Evolutionary conservation across 2,888 invertebrate genomes (phyloP).

Genomic region (Candidula unifasciata): DNA sequence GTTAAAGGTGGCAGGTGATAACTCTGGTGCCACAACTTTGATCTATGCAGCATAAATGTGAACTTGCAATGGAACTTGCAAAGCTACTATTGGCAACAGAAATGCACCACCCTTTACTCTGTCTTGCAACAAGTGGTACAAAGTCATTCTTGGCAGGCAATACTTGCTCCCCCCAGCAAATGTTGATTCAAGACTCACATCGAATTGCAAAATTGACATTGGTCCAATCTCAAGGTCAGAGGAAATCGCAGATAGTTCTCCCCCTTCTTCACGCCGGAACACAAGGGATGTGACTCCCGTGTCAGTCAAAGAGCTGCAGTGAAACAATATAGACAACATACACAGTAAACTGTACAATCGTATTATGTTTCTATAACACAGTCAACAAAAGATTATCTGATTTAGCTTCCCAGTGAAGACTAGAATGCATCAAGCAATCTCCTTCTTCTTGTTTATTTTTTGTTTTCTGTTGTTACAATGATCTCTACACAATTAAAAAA

Average conservation of each 20-base stretch:
- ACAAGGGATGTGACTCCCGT: constrained; percentile 62
- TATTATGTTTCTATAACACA: neutral
- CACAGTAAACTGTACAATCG: neutral
- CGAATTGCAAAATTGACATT: constrained; percentile 78
- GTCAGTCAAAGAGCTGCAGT: neutral
- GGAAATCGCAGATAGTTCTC: constrained; percentile 76
- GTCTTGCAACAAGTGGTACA: no score
- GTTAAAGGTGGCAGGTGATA: no score
- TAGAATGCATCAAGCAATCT: no score
- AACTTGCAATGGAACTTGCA: no score
- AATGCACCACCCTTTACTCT: no score
- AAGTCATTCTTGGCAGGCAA: constrained; percentile 47
- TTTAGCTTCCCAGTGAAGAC: no score
- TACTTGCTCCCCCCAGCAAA: constrained; percentile 77
- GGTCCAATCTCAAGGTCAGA: constrained; percentile 76
- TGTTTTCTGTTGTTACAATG: neutral
- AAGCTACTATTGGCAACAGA: no score
- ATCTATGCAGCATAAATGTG: no score
- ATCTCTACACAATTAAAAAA: neutral
- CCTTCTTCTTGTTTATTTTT: neutral
- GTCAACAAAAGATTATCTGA: no score
- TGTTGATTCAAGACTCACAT: constrained; percentile 77
- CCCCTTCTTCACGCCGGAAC: constrained; percentile 73
- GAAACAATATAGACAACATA: neutral
- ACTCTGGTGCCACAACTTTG: no score